Evolutionary conservation across 2,888 invertebrate genomes (phyloP), one percentile per base, ranked within the genome.

Genomic region (Scaptomyza caliginosa): DNA sequence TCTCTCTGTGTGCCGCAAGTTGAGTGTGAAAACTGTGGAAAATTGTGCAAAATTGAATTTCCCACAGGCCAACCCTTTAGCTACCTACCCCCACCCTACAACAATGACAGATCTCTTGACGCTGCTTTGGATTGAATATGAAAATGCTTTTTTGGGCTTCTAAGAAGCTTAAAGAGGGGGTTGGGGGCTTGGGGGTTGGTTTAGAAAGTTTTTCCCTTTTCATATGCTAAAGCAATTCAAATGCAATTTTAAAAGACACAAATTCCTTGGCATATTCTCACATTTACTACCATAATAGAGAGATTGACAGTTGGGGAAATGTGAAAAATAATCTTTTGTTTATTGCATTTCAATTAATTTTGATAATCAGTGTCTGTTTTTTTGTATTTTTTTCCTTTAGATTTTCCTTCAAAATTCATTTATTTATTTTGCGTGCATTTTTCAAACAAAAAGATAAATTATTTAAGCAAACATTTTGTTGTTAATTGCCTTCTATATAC

Each of bases 21-120:
- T 84, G 64, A 58, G 81, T 73, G 77, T 64, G 69, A 73, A 78
- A 80, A 76, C 77, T 59, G 45, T 67, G 64, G 51, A 70, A 71
- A 70, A 24, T 70, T 69, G 73, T 62, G 60, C 60, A 67, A 74
- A 74, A 78, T 76, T 78, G 62, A 83, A 77, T 83, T 76, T 76
- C 49, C 73, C 74, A 74, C 19, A 17, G 68, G 55, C 50, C 58
- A 65, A 34, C 10, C 13, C 16, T 6, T n/a, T n/a, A n/a, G n/a
- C n/a, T n/a, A n/a, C n/a, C 21, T 1, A 5, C 0, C 11, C 39
- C 0, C 45, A 13, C 38, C 16, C 57, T 39, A 11, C 4, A 28
- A 38, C 55, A 55, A 21, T 48, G 38, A 49, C 38, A 39, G 38
- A n/a, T 43, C 16, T 43, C 10, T 36, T 1, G 10, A 6, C 7